These are phyloP conservation scores for Gambusia affinis DNA, from an alignment of 2,113 vertebrate genomes.

Conservation along the genomic window DNA sequence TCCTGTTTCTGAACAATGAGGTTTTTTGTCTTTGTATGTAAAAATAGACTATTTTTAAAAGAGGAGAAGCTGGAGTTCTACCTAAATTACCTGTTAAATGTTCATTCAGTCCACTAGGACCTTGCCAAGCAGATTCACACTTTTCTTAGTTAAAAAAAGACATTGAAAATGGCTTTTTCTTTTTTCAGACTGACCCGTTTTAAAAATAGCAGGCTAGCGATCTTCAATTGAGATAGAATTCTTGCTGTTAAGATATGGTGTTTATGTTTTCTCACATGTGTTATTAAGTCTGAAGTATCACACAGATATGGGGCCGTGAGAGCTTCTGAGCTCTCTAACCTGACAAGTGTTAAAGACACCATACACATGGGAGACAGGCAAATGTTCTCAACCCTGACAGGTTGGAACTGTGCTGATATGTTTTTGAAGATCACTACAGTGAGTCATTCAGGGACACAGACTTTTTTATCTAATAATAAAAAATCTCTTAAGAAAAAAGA, in stretches of 20 bases:
- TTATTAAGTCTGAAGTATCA: slow-evolving; percentile 39
- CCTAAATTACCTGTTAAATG: slow-evolving; percentile 17
- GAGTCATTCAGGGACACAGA: slow-evolving; percentile 15
- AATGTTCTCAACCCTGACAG: slow-evolving; percentile 53
- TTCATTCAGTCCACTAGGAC: slow-evolving; percentile 20
- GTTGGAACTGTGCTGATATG: slow-evolving; percentile 56
- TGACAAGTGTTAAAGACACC: slow-evolving; percentile 64
- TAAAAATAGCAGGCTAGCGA: not conserved
- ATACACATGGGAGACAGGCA: slow-evolving; percentile 31
- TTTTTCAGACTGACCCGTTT: not conserved
- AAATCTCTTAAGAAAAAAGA: slow-evolving; percentile 4
- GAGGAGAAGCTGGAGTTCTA: slow-evolving; percentile 1
- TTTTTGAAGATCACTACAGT: slow-evolving; percentile 42
- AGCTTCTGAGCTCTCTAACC: slow-evolving; percentile 24
- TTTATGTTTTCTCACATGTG: slow-evolving; percentile 21
- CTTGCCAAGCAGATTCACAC: slow-evolving; percentile 26
- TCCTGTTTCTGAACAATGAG: slow-evolving; percentile 22
- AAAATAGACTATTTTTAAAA: not conserved
- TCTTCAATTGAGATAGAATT: slow-evolving; percentile 1
- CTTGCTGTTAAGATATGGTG: slow-evolving; percentile 7
- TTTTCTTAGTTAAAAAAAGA: not conserved
- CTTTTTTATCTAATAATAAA: slow-evolving; percentile 27
- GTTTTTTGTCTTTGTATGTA: slow-evolving; percentile 25
- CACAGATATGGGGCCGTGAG: slow-evolving; percentile 9
- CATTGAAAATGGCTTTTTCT: not conserved